phyloP scores from a whole-genome alignment of 2,113 vertebrate genomes.

The Perca fluviatilis region DNA sequence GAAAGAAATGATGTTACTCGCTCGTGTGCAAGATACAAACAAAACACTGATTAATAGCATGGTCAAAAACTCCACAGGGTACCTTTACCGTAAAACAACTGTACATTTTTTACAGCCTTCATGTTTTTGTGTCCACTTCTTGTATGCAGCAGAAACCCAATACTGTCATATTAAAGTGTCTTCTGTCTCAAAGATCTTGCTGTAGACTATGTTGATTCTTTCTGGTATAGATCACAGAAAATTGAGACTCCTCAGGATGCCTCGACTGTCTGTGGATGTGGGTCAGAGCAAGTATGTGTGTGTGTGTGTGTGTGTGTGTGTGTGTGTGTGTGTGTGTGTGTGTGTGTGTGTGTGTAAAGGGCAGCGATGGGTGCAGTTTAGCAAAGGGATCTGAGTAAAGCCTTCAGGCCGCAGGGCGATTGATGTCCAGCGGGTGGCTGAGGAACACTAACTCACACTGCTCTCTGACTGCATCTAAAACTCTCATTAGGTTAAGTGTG shows the following conservation, averaged over 20 bases:
- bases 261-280: background rate
- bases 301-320: background rate
- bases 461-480: conserved; percentile 67
- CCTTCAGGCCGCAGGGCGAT: conserved; percentile 51
- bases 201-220: background rate
- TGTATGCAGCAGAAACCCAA: background rate
- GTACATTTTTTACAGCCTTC: background rate
- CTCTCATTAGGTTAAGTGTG: conserved; percentile 80
- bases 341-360: conserved; percentile 23
- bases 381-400: conserved; percentile 57
- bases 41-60: background rate
- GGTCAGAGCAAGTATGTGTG: background rate
- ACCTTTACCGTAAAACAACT: background rate
- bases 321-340: conserved; percentile 3
- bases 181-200: background rate
- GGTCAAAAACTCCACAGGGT: background rate
- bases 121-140: background rate
- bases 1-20: too few relatives aligned
- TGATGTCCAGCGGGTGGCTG: conserved; percentile 61
- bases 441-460: conserved; percentile 69
- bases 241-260: conserved; percentile 18
- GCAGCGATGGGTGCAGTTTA: conserved; percentile 49
- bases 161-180: background rate
- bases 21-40: too few relatives aligned
- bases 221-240: conserved; percentile 3